Evolutionary conservation across 2,797 vertebrate genomes (phyloP), one percentile per base, ranked within the genome.

Genomic region (Dendrocincla tyrannina): DNA sequence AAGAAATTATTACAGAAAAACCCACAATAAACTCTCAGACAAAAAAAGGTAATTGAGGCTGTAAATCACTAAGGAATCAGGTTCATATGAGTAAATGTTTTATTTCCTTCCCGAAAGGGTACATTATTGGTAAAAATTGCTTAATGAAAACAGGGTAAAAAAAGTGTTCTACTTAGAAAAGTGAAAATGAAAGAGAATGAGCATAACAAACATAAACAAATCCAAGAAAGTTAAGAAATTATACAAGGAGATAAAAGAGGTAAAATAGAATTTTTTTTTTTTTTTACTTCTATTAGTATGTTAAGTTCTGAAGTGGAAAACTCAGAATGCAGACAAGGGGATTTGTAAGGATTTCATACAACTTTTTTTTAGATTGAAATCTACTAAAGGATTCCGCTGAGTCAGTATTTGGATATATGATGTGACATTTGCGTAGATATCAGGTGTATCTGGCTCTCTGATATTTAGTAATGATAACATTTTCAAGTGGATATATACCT

Each of bases 331-430:
- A 81, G 39, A 33, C 33, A 41, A 68, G 19, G 35, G 78, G 25
- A 28, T 12, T 25, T 0, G 0, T 55, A 17, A 14, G 3, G 1
- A 5, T 56, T 91, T 70, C 44, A 28, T 30, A 5, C 4, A 81
- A 41, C n/a, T 44, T 24, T 33, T 85, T 67, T 91, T 81, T 72
- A 20, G 15, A 13, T 24, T 66, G 37, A 85, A 72, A 13, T 52
- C 37, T 67, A 22, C 53, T 63, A 9, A 73, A 82, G 13, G 44
- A 59, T 91, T 80, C 20, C 18, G 30, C 4, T 6, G 15, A 74
- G 37, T 33, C 59, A 76, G 17, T 59, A 9, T 62, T 91, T 5
- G 2, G 32, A 52, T 68, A 44, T 39, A 62, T 2, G 6, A 16
- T n/a, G n/a, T 13, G 30, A 58, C 8, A 39, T 85, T 77, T 95